These are phyloP conservation scores for Naja naja DNA, from an alignment of 2,113 vertebrate genomes.

Conservation along the genomic window DNA sequence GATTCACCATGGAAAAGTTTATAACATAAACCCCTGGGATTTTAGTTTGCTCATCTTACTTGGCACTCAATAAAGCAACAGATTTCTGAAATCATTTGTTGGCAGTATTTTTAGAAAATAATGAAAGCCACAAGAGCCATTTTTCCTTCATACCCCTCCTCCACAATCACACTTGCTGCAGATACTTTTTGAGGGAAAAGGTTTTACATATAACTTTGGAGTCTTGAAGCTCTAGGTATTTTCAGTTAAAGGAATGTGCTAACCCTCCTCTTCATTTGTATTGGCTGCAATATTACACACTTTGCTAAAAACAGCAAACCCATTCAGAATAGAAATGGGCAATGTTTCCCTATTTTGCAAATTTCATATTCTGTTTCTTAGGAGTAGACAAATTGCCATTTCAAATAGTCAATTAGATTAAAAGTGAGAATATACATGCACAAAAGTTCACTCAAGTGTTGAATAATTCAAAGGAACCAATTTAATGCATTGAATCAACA, in stretches of 20 bases:
- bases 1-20: not conserved
- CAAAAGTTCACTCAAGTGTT: not conserved
- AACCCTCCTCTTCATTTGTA: not conserved
- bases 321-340: not conserved
- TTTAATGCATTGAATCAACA: not conserved
- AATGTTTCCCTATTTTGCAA: not conserved
- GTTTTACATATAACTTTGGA: not conserved
- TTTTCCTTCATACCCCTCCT: not conserved
- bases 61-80: not conserved
- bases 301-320: too few species aligned
- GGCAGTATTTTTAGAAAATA: not conserved
- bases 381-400: not conserved
- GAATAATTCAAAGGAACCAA: not conserved
- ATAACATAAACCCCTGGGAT: too few species aligned
- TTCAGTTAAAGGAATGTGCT: not conserved
- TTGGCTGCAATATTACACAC: not conserved
- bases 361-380: not conserved
- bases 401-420: not conserved
- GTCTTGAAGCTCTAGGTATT: not conserved
- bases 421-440: not conserved
- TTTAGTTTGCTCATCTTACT: not conserved
- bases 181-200: not conserved
- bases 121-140: not conserved
- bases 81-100: not conserved
- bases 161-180: not conserved